A percentile compares a stretch with the other conserved stretches of the same genome.
phyloP scores from a whole-genome alignment of 2,888 invertebrate genomes.

The Calameuta idolon region DNA sequence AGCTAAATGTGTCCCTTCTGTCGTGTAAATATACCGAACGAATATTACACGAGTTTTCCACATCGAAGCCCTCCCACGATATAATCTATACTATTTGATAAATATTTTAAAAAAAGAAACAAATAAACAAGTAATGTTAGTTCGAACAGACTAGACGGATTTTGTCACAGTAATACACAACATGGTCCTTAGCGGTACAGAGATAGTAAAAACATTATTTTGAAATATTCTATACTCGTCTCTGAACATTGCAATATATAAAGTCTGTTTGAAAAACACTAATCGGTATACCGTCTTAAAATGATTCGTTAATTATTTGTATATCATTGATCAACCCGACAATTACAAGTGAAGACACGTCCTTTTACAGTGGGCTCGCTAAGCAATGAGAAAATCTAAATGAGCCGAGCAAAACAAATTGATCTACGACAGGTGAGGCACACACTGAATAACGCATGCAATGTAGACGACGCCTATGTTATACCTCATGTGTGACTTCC shows the following conservation, averaged over 20 bases:
- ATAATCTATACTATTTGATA: background rate
- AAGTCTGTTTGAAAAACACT: background rate
- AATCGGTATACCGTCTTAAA: background rate
- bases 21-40: background rate
- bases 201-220: background rate
- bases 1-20: background rate
- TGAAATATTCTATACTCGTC: background rate
- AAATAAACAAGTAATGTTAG: background rate
- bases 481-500: background rate
- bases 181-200: background rate
- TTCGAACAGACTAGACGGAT: background rate
- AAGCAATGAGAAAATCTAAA: background rate
- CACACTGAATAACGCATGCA: background rate
- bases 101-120: background rate
- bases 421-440: background rate
- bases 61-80: conserved; percentile 1
- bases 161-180: background rate
- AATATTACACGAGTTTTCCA: background rate
- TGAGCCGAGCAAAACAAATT: background rate
- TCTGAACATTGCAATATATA: background rate
- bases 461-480: background rate
- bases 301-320: background rate
- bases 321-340: background rate
- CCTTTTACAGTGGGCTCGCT: background rate
- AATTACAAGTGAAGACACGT: background rate